phyloP scores from a whole-genome alignment of 2,797 vertebrate genomes.

The Avahi laniger region DNA sequence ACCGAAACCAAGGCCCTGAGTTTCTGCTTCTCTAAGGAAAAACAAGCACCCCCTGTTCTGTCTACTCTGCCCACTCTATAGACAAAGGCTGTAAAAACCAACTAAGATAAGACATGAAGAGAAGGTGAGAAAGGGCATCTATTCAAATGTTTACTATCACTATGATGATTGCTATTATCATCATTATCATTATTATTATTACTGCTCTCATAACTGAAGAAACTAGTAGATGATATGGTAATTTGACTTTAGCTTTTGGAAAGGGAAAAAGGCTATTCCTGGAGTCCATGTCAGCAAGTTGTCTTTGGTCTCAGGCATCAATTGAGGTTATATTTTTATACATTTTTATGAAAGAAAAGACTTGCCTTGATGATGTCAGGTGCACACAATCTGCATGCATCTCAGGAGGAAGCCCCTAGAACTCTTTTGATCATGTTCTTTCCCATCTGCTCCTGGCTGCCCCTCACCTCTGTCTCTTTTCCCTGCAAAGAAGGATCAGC shows the following conservation, averaged over 20 bases:
- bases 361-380: not conserved
- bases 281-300: not conserved
- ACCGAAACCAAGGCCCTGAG: not conserved
- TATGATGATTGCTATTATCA: not conserved
- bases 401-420: not conserved
- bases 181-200: not conserved
- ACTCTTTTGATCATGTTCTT: not conserved
- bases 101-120: not conserved
- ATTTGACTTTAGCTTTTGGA: not conserved
- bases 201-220: not conserved
- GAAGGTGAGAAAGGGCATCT: not conserved
- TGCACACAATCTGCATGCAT: not conserved
- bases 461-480: not conserved
- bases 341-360: not conserved
- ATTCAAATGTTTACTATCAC: not conserved
- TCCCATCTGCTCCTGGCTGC: not conserved
- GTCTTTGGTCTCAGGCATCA: not conserved
- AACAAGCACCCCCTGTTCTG: not conserved
- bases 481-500: not conserved
- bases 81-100: not conserved
- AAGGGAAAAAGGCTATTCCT: not conserved
- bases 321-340: not conserved
- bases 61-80: not conserved
- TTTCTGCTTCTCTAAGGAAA: not conserved
- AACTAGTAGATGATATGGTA: not conserved